Percentiles rank a stretch among this genome's conserved stretches.
Evolutionary conservation across 2,797 vertebrate genomes (phyloP).

Genomic region (Gobionotothen gibberifrons): DNA sequence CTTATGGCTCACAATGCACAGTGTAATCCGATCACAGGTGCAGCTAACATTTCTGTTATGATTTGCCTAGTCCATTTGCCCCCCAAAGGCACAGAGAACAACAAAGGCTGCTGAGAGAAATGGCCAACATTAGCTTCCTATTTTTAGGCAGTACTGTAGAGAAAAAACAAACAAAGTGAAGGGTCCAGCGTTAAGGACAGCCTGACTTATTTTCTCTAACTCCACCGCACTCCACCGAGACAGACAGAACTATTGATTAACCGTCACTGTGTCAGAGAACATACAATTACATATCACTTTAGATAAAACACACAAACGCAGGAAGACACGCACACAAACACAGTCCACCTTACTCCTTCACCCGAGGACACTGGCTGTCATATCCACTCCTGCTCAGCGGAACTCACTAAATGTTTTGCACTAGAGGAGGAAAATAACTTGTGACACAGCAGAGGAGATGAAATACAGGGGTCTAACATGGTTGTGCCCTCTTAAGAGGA

Average conservation of each 20-base stretch:
- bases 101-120: slow-evolving; percentile 31
- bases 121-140: slow-evolving; percentile 37
- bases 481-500: slow-evolving; percentile 39
- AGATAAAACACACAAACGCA: slow-evolving; percentile 43
- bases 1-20: slow-evolving; percentile 29
- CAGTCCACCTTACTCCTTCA: slow-evolving; percentile 31
- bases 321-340: slow-evolving; percentile 24
- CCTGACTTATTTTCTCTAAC: slow-evolving; percentile 44
- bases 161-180: slow-evolving; percentile 13
- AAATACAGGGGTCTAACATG: slow-evolving; percentile 36
- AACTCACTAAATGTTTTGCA: slow-evolving; percentile 36
- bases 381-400: slow-evolving; percentile 50
- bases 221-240: slow-evolving; percentile 36
- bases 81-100: slow-evolving; percentile 19
- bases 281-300: slow-evolving; percentile 69
- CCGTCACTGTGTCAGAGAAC: slow-evolving; percentile 58
- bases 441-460: slow-evolving; percentile 30
- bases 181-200: slow-evolving; percentile 31
- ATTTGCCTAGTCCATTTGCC: slow-evolving; percentile 16
- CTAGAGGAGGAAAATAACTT: slow-evolving; percentile 26
- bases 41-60: slow-evolving; percentile 28
- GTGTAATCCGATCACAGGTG: slow-evolving; percentile 39
- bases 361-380: slow-evolving; percentile 57
- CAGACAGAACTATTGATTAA: slow-evolving; percentile 73
- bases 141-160: slow-evolving; percentile 7